Conservation (phyloP, 2,888 invertebrate species). For the Podotricha telesiphe region DNA sequence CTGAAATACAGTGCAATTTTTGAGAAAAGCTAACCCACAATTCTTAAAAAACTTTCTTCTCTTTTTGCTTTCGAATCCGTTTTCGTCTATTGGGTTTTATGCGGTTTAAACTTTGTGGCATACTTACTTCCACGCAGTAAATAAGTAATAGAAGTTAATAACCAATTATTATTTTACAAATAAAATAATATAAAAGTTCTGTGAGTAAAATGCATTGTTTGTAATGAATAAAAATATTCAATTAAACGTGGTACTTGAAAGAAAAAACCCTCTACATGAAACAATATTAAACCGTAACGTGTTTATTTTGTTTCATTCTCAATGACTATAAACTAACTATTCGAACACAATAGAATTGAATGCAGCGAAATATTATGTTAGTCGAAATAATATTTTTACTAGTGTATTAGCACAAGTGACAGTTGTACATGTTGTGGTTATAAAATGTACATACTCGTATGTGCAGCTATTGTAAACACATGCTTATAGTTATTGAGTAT, state of each 20-base stretch:
- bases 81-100: no score
- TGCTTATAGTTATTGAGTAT: no score
- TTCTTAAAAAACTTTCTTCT: no score
- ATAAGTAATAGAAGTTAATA: no score
- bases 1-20: no score
- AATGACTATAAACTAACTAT: conserved; percentile 29
- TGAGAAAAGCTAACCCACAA: no score
- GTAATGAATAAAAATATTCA: conserved; percentile 16
- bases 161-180: not conserved
- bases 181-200: not conserved
- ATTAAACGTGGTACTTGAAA: conserved; percentile 27
- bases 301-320: conserved; percentile 24
- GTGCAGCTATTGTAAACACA: no score
- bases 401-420: not conserved
- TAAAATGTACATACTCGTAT: no score
- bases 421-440: no score
- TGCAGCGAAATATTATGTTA: conserved; percentile 36
- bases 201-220: conserved; percentile 4
- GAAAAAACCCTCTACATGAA: conserved; percentile 13
- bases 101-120: no score
- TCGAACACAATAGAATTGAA: conserved; percentile 39
- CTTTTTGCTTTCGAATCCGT: no score
- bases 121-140: no score
- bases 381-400: conserved; percentile 28
- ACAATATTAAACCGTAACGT: not conserved